Evolutionary conservation across 2,888 invertebrate species (phyloP).

Genomic region (Dromius quadrimaculatus): DNA sequence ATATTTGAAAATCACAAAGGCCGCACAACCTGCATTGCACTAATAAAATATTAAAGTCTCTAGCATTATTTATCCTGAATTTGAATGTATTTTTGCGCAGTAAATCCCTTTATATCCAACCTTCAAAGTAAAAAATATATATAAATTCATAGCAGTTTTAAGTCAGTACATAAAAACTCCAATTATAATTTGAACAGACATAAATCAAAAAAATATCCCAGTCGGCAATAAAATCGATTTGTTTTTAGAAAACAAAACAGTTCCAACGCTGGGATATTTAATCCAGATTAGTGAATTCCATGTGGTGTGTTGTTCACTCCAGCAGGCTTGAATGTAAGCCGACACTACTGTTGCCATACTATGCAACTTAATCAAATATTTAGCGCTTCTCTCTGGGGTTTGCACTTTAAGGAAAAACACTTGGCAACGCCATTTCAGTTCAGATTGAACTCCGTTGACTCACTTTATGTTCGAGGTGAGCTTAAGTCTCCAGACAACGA

Average conservation of each 20-base stretch:
- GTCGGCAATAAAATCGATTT: slow-evolving; percentile 4
- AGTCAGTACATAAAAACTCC: not conserved
- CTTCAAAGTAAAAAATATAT: too few species aligned
- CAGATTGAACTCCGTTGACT: slow-evolving; percentile 14
- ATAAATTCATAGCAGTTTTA: not conserved
- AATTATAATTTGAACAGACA: slow-evolving; percentile 6
- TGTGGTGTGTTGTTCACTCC: slow-evolving; percentile 3
- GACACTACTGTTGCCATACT: slow-evolving; percentile 1
- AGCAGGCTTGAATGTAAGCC: not conserved
- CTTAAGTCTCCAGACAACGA: slow-evolving; percentile 18
- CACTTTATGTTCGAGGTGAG: not conserved
- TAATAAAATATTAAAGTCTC: too few species aligned
- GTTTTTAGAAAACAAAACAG: slow-evolving; percentile 14
- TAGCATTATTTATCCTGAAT: too few species aligned
- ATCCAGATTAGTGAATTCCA: slow-evolving; percentile 21
- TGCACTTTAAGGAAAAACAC: not conserved
- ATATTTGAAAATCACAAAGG: too few species aligned
- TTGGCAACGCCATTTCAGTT: slow-evolving; percentile 11
- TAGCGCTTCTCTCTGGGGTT: slow-evolving; percentile 11
- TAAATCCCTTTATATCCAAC: too few species aligned
- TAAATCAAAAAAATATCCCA: slow-evolving; percentile 26
- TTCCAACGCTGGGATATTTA: slow-evolving; percentile 3
- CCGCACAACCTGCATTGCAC: too few species aligned
- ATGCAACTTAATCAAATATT: slow-evolving; percentile 30
- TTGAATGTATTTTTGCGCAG: too few species aligned